Conservation (phyloP, 1,140 invertebrate species). For the Zaprionus taronus region DNA sequence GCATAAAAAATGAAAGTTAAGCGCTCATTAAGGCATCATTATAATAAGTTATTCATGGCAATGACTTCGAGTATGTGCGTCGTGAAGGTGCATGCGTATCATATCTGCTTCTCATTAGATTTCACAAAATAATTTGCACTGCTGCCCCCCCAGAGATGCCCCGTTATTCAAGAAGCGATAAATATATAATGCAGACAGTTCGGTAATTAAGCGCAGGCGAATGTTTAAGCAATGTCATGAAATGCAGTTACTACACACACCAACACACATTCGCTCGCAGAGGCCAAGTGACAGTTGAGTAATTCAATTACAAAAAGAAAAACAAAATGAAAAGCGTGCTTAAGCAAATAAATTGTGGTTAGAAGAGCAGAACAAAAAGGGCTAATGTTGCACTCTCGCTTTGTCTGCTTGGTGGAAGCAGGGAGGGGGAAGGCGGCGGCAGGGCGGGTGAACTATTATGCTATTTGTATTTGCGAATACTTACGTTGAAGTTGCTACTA, state of each 20-base stretch:
- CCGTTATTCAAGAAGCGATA: background rate
- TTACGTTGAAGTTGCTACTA: conserved; percentile 40
- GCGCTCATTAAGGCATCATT: conserved; percentile 74
- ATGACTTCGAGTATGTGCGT: background rate
- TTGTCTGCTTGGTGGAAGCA: background rate
- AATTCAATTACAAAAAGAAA: conserved; percentile 3
- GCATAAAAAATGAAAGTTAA: conserved; percentile 75
- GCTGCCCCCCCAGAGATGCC: conserved; percentile 13
- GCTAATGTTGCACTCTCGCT: conserved; percentile 38
- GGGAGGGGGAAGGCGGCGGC: background rate
- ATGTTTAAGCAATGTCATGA: background rate
- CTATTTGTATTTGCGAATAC: conserved; percentile 54
- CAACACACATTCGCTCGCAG: background rate
- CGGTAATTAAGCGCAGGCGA: conserved; percentile 28
- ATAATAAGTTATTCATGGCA: conserved; percentile 68
- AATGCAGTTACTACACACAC: conserved; percentile 13
- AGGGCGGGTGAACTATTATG: conserved; percentile 10
- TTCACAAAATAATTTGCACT: too few species aligned
- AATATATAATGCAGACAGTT: conserved; percentile 9
- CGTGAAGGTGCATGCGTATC: conserved; percentile 5
- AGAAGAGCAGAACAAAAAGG: conserved; percentile 19
- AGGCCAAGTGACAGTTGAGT: conserved; percentile 1
- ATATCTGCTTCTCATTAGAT: conserved; percentile 55
- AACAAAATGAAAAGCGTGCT: conserved; percentile 1
- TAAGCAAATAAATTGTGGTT: conserved; percentile 25